Evolutionary conservation across 2,888 invertebrate species (phyloP).

Genomic region (Nyleta sp.): DNA sequence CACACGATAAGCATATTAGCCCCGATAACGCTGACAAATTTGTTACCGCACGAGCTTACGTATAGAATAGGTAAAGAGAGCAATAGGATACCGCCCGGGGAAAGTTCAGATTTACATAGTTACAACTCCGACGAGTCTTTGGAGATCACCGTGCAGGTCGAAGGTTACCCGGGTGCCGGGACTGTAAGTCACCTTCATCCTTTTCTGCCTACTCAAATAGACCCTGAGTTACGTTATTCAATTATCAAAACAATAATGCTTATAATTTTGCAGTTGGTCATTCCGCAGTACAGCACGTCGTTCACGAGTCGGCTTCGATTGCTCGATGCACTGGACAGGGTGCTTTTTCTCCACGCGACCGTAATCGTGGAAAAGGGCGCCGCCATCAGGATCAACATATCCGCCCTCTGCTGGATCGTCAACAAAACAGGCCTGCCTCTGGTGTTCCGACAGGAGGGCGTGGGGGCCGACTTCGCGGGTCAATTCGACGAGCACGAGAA

Average conservation of each 20-base stretch:
- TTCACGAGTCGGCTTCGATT: slow-evolving; percentile 89
- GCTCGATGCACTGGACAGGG: slow-evolving; percentile 88
- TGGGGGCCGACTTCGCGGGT: slow-evolving; percentile 90
- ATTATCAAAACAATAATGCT: background rate
- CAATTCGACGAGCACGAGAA: slow-evolving; percentile 98
- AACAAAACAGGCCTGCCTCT: slow-evolving; percentile 98
- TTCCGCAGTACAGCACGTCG: slow-evolving; percentile 81
- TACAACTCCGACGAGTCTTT: slow-evolving; percentile 87
- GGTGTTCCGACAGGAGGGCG: slow-evolving; percentile 95
- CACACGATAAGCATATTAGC: slow-evolving; percentile 94
- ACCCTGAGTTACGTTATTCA: too few species aligned
- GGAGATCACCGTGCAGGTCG: slow-evolving; percentile 90
- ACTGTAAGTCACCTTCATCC: too few species aligned
- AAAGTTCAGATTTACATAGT: slow-evolving; percentile 81
- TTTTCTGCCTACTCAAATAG: too few species aligned
- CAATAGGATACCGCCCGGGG: slow-evolving; percentile 83
- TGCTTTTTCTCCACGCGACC: slow-evolving; percentile 89
- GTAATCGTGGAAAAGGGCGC: slow-evolving; percentile 85
- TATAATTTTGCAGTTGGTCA: slow-evolving; percentile 70
- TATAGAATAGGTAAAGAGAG: slow-evolving; percentile 84
- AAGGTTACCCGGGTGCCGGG: slow-evolving; percentile 91
- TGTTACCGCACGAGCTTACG: slow-evolving; percentile 92
- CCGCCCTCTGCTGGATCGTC: slow-evolving; percentile 96
- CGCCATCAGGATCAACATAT: slow-evolving; percentile 88
- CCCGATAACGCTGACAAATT: slow-evolving; percentile 92